These are phyloP conservation scores for Hipparchia sbordonii DNA, from an alignment of 2,888 invertebrate species.

Conservation along the genomic window DNA sequence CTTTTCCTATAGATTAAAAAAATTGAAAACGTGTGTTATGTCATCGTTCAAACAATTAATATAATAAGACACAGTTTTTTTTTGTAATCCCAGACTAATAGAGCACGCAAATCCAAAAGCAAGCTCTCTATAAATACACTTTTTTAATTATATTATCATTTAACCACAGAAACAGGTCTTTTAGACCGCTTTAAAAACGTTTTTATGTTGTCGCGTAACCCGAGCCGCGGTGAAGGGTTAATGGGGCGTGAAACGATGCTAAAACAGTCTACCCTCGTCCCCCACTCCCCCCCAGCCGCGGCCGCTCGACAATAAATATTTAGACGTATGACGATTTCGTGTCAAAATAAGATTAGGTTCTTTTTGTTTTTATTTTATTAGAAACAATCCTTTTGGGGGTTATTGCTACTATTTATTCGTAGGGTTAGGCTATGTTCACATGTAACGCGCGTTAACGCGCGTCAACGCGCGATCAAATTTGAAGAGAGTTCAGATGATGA, in stretches of 20 bases:
- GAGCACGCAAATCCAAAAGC: too few relatives aligned
- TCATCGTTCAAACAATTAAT: too few relatives aligned
- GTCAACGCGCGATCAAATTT: too few relatives aligned
- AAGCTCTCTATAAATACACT: neutral
- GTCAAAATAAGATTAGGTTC: slow-evolving; percentile 38
- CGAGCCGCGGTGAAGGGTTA: slow-evolving; percentile 42
- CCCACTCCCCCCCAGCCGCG: neutral
- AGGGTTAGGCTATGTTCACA: too few relatives aligned
- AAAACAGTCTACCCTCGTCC: slow-evolving; percentile 37
- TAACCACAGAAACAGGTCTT: slow-evolving; percentile 14
- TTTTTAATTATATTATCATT: neutral
- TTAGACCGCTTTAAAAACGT: slow-evolving; percentile 19
- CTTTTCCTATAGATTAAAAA: too few relatives aligned
- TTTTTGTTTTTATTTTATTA: neutral
- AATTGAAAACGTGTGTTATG: too few relatives aligned
- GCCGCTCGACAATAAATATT: slow-evolving; percentile 30
- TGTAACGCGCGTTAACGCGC: too few relatives aligned
- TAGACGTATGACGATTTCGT: slow-evolving; percentile 37
- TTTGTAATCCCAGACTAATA: too few relatives aligned
- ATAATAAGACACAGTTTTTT: too few relatives aligned
- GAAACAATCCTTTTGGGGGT: neutral
- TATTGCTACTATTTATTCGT: neutral
- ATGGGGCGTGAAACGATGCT: slow-evolving; percentile 45
- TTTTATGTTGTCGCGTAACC: slow-evolving; percentile 40
- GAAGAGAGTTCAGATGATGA: too few relatives aligned